A percentile compares a stretch with the other conserved stretches of the same genome.
Evolutionary conservation across 2,888 invertebrate genomes (phyloP).

Genomic region (Biston betularia): DNA sequence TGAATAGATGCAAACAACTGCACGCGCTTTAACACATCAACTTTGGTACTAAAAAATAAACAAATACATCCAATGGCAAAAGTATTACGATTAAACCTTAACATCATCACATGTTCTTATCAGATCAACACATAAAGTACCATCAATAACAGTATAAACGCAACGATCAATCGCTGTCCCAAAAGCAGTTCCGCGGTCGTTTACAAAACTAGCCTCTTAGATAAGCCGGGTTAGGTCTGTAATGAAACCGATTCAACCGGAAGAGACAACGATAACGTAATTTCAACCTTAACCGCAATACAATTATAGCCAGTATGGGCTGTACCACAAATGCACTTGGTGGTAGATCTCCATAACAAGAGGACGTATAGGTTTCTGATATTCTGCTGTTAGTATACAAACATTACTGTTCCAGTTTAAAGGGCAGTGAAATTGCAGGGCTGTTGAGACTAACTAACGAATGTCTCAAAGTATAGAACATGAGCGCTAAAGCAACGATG

Average conservation of each 20-base stretch:
- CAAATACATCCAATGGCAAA: no score
- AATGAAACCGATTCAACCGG: conserved; percentile 64
- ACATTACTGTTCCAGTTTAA: no score
- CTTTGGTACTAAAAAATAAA: no score
- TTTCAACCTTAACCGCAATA: conserved; percentile 31
- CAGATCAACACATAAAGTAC: conserved; percentile 26
- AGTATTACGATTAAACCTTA: no score
- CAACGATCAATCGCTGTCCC: conserved; percentile 54
- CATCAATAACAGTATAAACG: conserved; percentile 34
- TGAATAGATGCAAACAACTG: no score
- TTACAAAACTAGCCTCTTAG: conserved; percentile 59
- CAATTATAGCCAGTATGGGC: conserved; percentile 20
- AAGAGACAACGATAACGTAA: conserved; percentile 62
- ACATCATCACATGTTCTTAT: neutral
- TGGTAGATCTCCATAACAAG: no score
- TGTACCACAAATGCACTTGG: neutral
- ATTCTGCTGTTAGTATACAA: no score
- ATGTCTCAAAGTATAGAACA: no score
- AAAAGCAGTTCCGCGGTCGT: conserved; percentile 54
- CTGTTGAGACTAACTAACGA: no score
- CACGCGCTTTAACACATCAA: no score
- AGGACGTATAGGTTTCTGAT: neutral
- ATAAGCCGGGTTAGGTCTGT: conserved; percentile 58
- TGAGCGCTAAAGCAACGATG: no score
- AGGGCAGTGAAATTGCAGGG: no score